Evolutionary conservation across 2,888 invertebrate species (phyloP).

Genomic region (Parapristionchus giblindavisi): DNA sequence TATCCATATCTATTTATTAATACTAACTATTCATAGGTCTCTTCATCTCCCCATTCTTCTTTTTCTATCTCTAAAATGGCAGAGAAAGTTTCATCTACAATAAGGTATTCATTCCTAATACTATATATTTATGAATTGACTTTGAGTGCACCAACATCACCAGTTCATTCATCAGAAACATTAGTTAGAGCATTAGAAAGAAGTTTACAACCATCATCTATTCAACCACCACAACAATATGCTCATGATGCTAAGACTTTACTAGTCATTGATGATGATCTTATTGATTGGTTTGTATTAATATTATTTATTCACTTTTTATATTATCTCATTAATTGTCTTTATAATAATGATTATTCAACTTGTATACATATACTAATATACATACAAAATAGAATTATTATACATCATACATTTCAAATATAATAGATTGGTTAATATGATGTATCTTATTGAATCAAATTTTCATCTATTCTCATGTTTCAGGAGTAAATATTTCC

Average conservation of each 20-base stretch:
- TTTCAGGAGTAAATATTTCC: constrained; percentile 52
- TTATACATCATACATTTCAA: too few relatives aligned
- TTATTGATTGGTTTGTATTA: constrained; percentile 46
- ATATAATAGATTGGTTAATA: too few relatives aligned
- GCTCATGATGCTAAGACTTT: constrained; percentile 52
- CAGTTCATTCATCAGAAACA: constrained; percentile 51
- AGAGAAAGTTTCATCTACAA: constrained; percentile 55
- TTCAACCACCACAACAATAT: constrained; percentile 11
- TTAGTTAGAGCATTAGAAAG: constrained; percentile 55
- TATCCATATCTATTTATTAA: not conserved
- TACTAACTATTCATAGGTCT: not conserved
- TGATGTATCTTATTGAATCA: not conserved
- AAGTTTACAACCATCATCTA: constrained; percentile 36
- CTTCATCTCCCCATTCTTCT: constrained; percentile 47
- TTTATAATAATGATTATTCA: too few relatives aligned
- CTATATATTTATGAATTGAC: not conserved
- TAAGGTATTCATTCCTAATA: constrained; percentile 44
- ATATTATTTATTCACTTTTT: not conserved
- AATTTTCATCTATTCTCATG: not conserved
- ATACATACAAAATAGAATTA: too few relatives aligned
- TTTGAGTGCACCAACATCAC: constrained; percentile 57
- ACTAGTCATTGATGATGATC: constrained; percentile 51
- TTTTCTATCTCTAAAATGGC: constrained; percentile 58
- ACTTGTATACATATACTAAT: too few relatives aligned
- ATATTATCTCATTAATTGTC: not conserved